Evolutionary conservation across 2,888 invertebrate genomes (phyloP).

Genomic region (Sicus ferrugineus): DNA sequence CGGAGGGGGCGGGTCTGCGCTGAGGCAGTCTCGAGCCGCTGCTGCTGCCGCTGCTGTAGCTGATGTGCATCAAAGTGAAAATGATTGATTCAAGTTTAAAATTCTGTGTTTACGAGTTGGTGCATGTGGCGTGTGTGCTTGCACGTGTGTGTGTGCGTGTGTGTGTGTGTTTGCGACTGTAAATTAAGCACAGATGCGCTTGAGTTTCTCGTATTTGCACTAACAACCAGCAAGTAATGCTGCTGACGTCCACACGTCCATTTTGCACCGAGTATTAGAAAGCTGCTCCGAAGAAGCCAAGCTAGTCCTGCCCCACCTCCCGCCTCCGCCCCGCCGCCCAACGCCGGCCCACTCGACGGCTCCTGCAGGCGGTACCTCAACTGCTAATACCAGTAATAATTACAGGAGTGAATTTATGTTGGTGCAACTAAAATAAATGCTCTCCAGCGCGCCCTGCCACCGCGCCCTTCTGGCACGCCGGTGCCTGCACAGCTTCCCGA

Average conservation of each 20-base stretch:
- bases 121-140: conserved; percentile 38
- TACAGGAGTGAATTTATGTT: conserved; percentile 60
- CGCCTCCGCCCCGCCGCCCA: neutral
- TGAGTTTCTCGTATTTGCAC: conserved; percentile 39
- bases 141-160: conserved; percentile 20
- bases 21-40: conserved; percentile 38
- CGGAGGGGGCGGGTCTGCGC: too few species aligned
- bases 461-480: conserved; percentile 24
- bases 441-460: conserved; percentile 42
- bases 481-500: conserved; percentile 41
- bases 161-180: conserved; percentile 35
- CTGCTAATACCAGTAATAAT: conserved; percentile 61
- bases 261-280: conserved; percentile 29
- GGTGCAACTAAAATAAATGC: conserved; percentile 56
- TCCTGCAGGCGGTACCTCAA: conserved; percentile 38
- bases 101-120: conserved; percentile 44
- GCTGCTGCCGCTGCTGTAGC: conserved; percentile 53
- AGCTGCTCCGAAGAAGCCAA: neutral
- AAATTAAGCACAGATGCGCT: conserved; percentile 42
- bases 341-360: neutral
- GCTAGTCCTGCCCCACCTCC: conserved; percentile 3
- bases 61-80: conserved; percentile 63
- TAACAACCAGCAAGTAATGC: conserved; percentile 36
- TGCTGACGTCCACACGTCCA: conserved; percentile 48
- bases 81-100: conserved; percentile 63